Conservation (phyloP, 2,113 vertebrate genomes). For the Ranitomeya variabilis region DNA sequence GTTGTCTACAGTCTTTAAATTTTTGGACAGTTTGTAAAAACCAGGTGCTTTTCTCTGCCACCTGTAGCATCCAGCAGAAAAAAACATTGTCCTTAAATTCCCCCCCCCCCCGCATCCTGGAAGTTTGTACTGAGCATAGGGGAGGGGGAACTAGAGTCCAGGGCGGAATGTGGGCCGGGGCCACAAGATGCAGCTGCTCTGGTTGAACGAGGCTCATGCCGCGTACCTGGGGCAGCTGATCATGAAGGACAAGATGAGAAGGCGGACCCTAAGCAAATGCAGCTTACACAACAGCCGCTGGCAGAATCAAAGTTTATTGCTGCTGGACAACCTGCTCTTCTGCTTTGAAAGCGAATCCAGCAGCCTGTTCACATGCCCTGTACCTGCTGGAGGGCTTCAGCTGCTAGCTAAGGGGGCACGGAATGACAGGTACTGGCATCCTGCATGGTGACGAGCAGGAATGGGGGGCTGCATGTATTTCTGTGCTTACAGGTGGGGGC, state of each 20-base stretch:
- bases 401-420: slow-evolving; percentile 85
- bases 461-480: too few species aligned
- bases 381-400: slow-evolving; percentile 95
- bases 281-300: slow-evolving; percentile 97
- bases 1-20: too few species aligned
- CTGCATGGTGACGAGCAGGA: not conserved
- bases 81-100: too few species aligned
- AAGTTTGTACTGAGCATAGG: not conserved
- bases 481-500: too few species aligned
- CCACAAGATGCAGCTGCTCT: slow-evolving; percentile 48
- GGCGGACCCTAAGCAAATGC: slow-evolving; percentile 90
- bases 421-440: slow-evolving; percentile 87
- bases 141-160: not conserved
- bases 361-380: slow-evolving; percentile 89
- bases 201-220: slow-evolving; percentile 91
- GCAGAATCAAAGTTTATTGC: slow-evolving; percentile 95
- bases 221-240: slow-evolving; percentile 91
- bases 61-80: too few species aligned
- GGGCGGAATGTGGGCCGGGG: slow-evolving; percentile 1
- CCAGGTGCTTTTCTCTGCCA: too few species aligned
- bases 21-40: too few species aligned
- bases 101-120: too few species aligned
- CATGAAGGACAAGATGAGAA: slow-evolving; percentile 89
- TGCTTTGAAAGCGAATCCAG: slow-evolving; percentile 97
- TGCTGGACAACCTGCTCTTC: slow-evolving; percentile 97